Conservation (phyloP, 2,113 vertebrate species). For the Vidua chalybeata region DNA sequence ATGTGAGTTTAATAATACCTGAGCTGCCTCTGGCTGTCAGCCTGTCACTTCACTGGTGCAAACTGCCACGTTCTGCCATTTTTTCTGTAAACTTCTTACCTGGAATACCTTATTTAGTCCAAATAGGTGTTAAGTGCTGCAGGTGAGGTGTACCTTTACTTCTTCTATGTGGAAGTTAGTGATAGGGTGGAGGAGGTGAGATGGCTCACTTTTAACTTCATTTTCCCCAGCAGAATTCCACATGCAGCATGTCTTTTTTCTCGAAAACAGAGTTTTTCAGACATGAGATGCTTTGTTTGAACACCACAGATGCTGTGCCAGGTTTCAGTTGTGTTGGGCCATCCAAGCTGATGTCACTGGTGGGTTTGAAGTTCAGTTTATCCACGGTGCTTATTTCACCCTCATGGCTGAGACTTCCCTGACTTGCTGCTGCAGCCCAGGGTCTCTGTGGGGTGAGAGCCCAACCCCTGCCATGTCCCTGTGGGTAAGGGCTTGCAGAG, state of each 20-base stretch:
- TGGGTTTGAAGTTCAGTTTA: not conserved
- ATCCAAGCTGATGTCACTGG: not conserved
- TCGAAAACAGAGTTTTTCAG: rapidly evolving
- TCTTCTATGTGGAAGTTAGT: not conserved
- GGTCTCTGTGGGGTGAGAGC: rapidly evolving
- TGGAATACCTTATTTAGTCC: not conserved
- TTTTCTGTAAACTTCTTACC: not conserved
- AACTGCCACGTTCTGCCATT: not conserved
- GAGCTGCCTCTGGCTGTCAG: conserved; percentile 39
- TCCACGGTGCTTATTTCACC: rapidly evolving
- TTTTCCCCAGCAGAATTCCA: not conserved
- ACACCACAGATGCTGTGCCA: rapidly evolving
- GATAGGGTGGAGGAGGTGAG: not conserved
- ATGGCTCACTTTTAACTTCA: not conserved
- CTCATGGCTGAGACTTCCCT: rapidly evolving
- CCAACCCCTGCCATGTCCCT: rapidly evolving
- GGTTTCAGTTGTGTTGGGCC: not conserved
- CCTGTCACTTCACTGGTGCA: not conserved
- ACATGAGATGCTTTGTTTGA: not conserved
- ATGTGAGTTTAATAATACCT: conserved; percentile 24
- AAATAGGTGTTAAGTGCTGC: not conserved
- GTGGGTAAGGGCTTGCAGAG: not conserved
- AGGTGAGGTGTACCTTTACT: not conserved
- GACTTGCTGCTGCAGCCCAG: rapidly evolving
- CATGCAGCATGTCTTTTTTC: not conserved